A percentile compares a stretch with the other conserved stretches of the same genome.
Conservation (phyloP, 1,140 invertebrate genomes). For the Neodiprion lecontei region DNA sequence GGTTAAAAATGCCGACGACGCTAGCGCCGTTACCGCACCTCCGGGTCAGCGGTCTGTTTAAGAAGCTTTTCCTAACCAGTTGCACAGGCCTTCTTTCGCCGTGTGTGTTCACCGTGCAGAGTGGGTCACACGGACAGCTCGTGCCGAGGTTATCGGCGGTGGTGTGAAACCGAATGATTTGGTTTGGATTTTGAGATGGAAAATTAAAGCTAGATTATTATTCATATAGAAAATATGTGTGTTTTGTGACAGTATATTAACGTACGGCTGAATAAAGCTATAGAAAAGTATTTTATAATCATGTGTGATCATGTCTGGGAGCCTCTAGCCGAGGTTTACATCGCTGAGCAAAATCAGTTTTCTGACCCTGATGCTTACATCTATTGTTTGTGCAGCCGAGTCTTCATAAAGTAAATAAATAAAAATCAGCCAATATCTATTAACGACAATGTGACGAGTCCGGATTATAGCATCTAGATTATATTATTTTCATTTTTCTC, state of each 20-base stretch:
- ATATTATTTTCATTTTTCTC: not conserved
- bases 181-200: no score
- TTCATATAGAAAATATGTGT: constrained; percentile 29
- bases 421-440: not conserved
- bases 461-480: not conserved
- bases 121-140: no score
- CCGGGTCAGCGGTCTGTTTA: no score
- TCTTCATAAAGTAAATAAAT: constrained; percentile 37
- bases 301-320: constrained; percentile 56
- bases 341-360: constrained; percentile 41
- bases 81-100: no score
- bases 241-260: constrained; percentile 35
- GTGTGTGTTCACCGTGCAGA: no score
- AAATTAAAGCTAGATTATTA: no score
- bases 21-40: no score
- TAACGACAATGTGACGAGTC: not conserved
- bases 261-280: constrained; percentile 19
- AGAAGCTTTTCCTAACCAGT: no score
- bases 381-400: constrained; percentile 30
- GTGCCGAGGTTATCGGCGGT: no score
- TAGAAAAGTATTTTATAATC: constrained; percentile 20
- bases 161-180: no score
- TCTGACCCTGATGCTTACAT: constrained; percentile 47
- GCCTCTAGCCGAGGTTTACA: constrained; percentile 55
- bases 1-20: no score